Conservation (phyloP, 2,797 vertebrate genomes). For the Sebastes hubbsi region DNA sequence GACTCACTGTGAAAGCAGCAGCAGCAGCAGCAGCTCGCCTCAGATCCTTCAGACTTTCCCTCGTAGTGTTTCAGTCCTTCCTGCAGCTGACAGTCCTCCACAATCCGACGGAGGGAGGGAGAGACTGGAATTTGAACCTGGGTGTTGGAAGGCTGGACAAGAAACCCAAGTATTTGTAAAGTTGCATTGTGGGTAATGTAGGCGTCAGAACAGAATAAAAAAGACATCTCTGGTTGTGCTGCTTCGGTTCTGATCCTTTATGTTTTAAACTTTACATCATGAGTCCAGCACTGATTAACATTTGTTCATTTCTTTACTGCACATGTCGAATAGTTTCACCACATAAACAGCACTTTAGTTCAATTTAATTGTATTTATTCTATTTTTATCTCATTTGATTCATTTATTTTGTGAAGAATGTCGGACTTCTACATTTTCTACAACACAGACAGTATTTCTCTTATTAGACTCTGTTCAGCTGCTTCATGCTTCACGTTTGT, state of each 20-base stretch:
- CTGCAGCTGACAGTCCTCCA: not conserved
- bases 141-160: not conserved
- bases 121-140: not conserved
- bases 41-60: not conserved
- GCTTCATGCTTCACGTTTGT: not conserved
- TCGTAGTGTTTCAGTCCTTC: not conserved
- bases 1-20: conserved; percentile 33
- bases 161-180: no score
- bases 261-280: no score
- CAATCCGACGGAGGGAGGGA: not conserved
- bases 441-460: not conserved
- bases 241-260: no score
- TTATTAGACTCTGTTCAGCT: not conserved
- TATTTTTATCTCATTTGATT: no score
- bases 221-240: no score
- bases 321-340: no score
- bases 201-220: not conserved
- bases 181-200: not conserved
- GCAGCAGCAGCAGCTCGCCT: not conserved
- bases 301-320: no score
- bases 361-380: no score
- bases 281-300: no score
- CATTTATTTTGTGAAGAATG: no score
- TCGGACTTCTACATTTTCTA: no score
- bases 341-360: no score